Evolutionary conservation across 2,113 vertebrate genomes (phyloP).

Genomic region (Istiophorus platypterus): DNA sequence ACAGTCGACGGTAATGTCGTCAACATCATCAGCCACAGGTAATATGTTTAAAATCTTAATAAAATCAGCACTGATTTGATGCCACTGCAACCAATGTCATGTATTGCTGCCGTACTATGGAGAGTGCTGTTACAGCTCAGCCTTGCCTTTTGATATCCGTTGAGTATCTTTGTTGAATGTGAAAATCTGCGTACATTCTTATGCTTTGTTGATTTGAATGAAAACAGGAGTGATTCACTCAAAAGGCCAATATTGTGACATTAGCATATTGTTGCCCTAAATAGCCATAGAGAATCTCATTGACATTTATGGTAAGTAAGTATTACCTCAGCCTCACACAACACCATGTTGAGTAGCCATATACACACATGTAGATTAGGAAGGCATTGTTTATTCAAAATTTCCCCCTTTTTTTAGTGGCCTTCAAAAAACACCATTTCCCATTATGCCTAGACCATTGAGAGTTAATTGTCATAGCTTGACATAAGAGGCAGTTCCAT

Average conservation of each 20-base stretch:
- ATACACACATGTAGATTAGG: no score
- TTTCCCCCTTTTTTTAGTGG: no score
- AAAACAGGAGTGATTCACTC: no score
- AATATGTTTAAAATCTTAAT: neutral
- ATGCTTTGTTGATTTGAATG: neutral
- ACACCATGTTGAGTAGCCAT: no score
- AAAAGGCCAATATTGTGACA: neutral
- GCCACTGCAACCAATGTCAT: neutral
- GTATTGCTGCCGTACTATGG: neutral
- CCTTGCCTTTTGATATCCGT: neutral
- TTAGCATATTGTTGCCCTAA: neutral
- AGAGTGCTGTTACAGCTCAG: neutral
- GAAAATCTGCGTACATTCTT: neutral
- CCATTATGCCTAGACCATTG: no score
- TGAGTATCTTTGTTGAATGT: neutral
- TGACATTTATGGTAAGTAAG: neutral
- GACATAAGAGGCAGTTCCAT: no score
- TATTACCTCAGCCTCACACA: neutral
- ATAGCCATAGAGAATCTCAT: neutral
- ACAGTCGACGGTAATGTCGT: neutral
- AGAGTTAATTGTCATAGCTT: no score
- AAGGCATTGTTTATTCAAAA: no score
- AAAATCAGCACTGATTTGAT: neutral
- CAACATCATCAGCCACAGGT: neutral
- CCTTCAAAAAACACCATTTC: no score